Percentiles rank a stretch among this genome's conserved stretches.
phyloP scores from a whole-genome alignment of 2,113 vertebrate species.

The Microcebus griseorufus region DNA sequence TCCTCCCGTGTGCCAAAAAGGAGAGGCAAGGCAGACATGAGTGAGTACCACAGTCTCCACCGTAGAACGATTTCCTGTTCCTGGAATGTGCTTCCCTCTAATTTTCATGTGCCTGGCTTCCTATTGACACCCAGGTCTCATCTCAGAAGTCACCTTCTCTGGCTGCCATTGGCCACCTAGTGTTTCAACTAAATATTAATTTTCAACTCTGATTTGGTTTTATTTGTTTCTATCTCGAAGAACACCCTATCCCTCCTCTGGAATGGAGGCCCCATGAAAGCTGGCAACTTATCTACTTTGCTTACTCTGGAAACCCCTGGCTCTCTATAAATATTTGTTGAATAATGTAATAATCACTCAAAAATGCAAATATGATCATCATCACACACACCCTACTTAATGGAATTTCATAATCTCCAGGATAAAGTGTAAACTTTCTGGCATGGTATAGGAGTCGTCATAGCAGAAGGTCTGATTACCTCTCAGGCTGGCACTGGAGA shows the following conservation, averaged over 20 bases:
- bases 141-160: background rate
- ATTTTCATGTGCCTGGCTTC: background rate
- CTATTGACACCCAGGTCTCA: background rate
- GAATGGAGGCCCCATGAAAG: background rate
- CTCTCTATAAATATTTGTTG: background rate
- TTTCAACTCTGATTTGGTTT: background rate
- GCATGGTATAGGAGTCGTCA: background rate
- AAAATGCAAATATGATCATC: background rate
- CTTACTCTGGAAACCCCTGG: background rate
- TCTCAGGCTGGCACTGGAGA: background rate
- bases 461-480: background rate
- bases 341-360: background rate
- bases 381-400: too few relatives aligned
- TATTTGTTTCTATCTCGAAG: background rate
- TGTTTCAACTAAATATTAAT: background rate
- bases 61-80: background rate
- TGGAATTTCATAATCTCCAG: background rate
- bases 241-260: background rate
- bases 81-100: background rate
- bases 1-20: background rate
- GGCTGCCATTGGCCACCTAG: background rate
- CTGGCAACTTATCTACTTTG: background rate
- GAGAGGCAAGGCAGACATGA: background rate
- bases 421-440: background rate
- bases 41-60: background rate